Percentiles rank a stretch among this genome's conserved stretches.
Conservation (phyloP, 2,113 vertebrate genomes). For the Protomyctophum bolini region DNA sequence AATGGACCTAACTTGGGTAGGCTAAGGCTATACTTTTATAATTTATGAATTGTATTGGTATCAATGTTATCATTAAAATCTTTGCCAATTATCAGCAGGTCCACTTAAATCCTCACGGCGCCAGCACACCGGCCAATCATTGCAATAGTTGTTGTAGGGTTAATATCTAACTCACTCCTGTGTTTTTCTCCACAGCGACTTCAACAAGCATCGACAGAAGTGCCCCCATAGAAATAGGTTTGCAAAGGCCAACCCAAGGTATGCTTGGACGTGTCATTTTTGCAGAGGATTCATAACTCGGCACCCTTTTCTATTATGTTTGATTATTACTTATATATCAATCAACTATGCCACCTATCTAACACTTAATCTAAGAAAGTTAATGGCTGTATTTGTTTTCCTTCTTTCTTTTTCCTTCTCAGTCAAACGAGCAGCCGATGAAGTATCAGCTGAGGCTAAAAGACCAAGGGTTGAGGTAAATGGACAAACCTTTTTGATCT, state of each 20-base stretch:
- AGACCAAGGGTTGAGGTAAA: slow-evolving; percentile 96
- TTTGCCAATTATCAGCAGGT: no score
- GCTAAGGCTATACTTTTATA: no score
- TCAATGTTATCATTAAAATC: no score
- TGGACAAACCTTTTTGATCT: background rate
- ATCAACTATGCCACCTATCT: background rate
- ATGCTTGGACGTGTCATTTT: slow-evolving; percentile 15
- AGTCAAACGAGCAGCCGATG: slow-evolving; percentile 97
- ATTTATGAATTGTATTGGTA: no score
- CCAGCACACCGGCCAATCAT: no score
- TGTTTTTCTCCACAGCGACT: slow-evolving; percentile 79
- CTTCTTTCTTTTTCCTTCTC: slow-evolving; percentile 42
- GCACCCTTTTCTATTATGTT: no score
- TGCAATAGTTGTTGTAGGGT: no score
- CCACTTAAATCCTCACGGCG: no score
- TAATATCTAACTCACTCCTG: no score
- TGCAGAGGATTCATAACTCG: background rate
- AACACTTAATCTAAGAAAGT: background rate
- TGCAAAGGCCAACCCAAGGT: slow-evolving; percentile 96
- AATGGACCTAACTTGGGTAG: no score
- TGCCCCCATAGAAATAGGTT: slow-evolving; percentile 96
- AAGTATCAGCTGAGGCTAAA: slow-evolving; percentile 95
- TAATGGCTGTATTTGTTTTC: slow-evolving; percentile 59
- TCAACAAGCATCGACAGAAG: slow-evolving; percentile 98
- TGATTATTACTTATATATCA: background rate